Evolutionary conservation across 2,113 vertebrate species (phyloP).

Genomic region (Vireo altiloquus): DNA sequence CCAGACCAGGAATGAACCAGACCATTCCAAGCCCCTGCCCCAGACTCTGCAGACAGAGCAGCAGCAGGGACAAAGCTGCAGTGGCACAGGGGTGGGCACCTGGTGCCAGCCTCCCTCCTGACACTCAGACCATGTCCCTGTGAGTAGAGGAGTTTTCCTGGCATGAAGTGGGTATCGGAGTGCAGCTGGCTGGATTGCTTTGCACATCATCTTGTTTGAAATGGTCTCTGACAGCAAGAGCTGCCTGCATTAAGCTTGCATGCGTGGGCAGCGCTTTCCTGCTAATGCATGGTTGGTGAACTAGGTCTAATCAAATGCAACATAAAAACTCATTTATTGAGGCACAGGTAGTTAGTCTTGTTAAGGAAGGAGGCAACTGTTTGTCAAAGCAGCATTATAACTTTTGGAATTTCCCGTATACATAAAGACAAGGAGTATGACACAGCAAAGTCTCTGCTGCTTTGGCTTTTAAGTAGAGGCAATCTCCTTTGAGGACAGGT

Average conservation of each 20-base stretch:
- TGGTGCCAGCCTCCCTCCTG: not conserved
- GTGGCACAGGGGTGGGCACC: not conserved
- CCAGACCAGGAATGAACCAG: not conserved
- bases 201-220: not conserved
- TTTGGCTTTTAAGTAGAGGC: not conserved
- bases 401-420: not conserved
- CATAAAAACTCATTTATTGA: not conserved
- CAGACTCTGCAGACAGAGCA: not conserved
- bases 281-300: not conserved
- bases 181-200: not conserved
- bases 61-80: not conserved
- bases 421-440: not conserved
- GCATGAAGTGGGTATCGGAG: not conserved
- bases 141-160: not conserved
- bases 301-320: not conserved
- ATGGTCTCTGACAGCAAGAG: not conserved
- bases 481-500: not conserved
- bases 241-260: not conserved
- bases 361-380: not conserved
- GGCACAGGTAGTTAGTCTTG: not conserved
- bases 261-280: not conserved
- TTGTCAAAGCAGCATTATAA: not conserved
- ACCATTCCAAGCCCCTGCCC: not conserved
- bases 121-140: not conserved
- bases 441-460: not conserved